Evolutionary conservation across 2,888 invertebrate species (phyloP).

Genomic region (Mimumesa dahlbomi): DNA sequence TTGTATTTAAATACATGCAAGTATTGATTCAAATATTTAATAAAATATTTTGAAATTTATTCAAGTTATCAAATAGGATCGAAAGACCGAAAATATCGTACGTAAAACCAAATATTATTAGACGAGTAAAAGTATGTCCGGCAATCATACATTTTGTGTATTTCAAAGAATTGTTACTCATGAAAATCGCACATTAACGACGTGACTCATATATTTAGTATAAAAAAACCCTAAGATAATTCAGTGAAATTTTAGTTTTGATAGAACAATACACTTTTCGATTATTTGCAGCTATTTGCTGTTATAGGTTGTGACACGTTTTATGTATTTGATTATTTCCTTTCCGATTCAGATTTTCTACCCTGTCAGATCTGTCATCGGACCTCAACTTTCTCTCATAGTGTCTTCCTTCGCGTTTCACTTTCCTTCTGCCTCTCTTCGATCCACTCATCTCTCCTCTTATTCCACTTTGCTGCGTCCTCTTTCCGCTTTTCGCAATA

Average conservation of each 20-base stretch:
- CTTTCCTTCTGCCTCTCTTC: neutral
- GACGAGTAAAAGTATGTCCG: too few relatives aligned
- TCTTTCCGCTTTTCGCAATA: neutral
- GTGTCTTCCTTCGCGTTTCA: conserved; percentile 8
- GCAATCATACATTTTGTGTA: too few relatives aligned
- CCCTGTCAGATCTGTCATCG: conserved; percentile 22
- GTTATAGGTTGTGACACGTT: neutral
- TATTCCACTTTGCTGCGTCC: conserved; percentile 25
- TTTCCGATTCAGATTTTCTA: conserved; percentile 31
- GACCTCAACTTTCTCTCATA: neutral
- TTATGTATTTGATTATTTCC: conserved; percentile 13
- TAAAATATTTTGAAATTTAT: too few relatives aligned
- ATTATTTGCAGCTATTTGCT: neutral
- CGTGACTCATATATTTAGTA: too few relatives aligned
- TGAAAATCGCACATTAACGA: too few relatives aligned
- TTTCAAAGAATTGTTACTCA: too few relatives aligned
- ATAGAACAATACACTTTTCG: too few relatives aligned
- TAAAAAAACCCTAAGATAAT: neutral
- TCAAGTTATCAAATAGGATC: too few relatives aligned
- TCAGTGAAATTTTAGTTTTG: neutral
- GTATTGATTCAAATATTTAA: too few relatives aligned
- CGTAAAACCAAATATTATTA: too few relatives aligned
- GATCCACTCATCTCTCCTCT: neutral
- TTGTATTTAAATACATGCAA: too few relatives aligned
- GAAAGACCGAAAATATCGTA: too few relatives aligned